phyloP scores from a whole-genome alignment of 2,888 invertebrate genomes.

The Leptothorax acervorum region DNA sequence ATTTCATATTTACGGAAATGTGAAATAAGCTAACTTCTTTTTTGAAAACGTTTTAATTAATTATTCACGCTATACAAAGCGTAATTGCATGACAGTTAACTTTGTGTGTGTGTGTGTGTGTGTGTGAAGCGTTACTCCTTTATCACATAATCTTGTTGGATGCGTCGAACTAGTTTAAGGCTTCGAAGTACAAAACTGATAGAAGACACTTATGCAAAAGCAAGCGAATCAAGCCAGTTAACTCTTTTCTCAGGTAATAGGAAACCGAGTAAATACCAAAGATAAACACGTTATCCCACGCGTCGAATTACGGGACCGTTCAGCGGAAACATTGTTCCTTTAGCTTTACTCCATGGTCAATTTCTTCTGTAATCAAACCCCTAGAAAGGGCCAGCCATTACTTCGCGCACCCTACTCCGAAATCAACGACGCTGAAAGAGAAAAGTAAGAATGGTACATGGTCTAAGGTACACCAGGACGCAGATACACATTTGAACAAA shows the following conservation, averaged over 20 bases:
- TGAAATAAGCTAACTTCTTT: constrained; percentile 31
- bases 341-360: constrained; percentile 24
- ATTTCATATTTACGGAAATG: constrained; percentile 26
- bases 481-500: background rate
- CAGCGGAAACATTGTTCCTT: constrained; percentile 19
- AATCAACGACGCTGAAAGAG: constrained; percentile 38
- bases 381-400: constrained; percentile 33
- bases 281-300: constrained; percentile 42
- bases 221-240: background rate
- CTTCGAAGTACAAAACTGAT: background rate
- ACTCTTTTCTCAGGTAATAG: constrained; percentile 15
- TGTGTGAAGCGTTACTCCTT: background rate
- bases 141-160: background rate
- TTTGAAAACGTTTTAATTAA: constrained; percentile 20
- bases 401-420: constrained; percentile 30
- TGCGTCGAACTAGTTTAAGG: background rate
- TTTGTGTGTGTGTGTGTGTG: background rate
- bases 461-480: background rate
- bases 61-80: background rate
- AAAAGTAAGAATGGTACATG: constrained; percentile 12
- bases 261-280: constrained; percentile 31
- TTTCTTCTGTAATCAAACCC: constrained; percentile 49
- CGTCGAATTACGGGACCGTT: constrained; percentile 42
- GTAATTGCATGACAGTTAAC: constrained; percentile 26
- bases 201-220: constrained; percentile 15